Evolutionary conservation across 2,797 vertebrate genomes (phyloP).

Genomic region (Cirrhinus molitorella): DNA sequence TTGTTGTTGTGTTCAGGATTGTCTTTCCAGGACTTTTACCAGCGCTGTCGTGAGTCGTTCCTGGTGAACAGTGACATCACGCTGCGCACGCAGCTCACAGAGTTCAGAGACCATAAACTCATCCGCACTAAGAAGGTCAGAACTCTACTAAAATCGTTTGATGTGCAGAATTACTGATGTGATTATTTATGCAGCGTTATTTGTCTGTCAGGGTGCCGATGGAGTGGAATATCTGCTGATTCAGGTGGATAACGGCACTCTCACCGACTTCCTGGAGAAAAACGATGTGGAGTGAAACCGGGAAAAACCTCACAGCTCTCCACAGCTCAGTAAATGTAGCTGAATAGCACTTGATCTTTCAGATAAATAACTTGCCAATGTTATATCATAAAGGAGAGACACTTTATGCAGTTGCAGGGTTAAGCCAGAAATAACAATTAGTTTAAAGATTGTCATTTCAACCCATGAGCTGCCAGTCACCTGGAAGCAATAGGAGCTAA

Average conservation of each 20-base stretch:
- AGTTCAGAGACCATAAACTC: conserved; percentile 97
- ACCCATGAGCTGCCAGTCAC: no score
- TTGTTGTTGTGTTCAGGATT: conserved; percentile 82
- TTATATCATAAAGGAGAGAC: not conserved
- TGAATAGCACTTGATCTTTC: not conserved
- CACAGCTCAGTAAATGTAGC: no score
- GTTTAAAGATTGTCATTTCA: no score
- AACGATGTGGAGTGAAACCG: conserved; percentile 81
- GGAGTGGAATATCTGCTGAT: conserved; percentile 93
- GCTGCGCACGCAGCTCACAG: conserved; percentile 94
- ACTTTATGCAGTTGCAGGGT: no score
- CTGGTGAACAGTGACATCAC: conserved; percentile 97
- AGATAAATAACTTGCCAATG: not conserved
- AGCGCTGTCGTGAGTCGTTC: conserved; percentile 95
- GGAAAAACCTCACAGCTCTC: not conserved
- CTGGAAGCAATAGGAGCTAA: no score
- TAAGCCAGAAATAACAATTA: no score
- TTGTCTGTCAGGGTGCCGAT: conserved; percentile 85
- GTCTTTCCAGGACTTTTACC: conserved; percentile 98
- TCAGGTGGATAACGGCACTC: conserved; percentile 86
- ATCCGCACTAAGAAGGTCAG: conserved; percentile 91
- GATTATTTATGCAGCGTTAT: not conserved
- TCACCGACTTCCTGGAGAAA: conserved; percentile 92
- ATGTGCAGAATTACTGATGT: not conserved
- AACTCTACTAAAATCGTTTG: no score